Conservation (phyloP, 2,113 vertebrate species). For the Sapajus apella region DNA sequence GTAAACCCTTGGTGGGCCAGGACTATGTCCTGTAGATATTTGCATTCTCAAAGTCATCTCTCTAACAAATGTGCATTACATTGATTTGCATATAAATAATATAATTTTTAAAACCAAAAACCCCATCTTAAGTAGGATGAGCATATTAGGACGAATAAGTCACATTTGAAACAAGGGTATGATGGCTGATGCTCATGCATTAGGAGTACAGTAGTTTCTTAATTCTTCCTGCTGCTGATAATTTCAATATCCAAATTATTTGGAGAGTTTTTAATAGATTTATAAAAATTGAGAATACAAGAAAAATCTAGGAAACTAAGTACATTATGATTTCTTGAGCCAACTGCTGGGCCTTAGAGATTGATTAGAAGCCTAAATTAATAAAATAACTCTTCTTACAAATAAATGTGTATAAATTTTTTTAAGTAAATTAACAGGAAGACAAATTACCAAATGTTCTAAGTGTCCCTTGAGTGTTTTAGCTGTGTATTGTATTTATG, state of each 20-base stretch:
- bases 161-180: background rate
- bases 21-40: background rate
- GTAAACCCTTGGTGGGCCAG: too few relatives aligned
- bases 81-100: background rate
- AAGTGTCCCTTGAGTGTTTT: background rate
- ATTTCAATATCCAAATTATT: background rate
- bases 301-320: conserved; percentile 10
- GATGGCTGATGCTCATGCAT: background rate
- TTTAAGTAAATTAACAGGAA: background rate
- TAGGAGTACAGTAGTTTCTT: background rate
- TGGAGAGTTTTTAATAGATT: background rate
- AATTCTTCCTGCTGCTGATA: background rate
- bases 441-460: background rate
- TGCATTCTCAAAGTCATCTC: background rate
- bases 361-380: background rate
- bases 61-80: background rate
- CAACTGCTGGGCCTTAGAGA: background rate
- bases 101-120: background rate
- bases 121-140: background rate
- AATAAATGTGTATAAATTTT: background rate
- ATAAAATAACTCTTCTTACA: background rate
- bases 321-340: background rate
- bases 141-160: background rate
- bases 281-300: background rate
- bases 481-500: background rate